Evolutionary conservation across 2,888 invertebrate species (phyloP), one percentile per base, ranked within the genome.

Genomic region (Euproctis similis): DNA sequence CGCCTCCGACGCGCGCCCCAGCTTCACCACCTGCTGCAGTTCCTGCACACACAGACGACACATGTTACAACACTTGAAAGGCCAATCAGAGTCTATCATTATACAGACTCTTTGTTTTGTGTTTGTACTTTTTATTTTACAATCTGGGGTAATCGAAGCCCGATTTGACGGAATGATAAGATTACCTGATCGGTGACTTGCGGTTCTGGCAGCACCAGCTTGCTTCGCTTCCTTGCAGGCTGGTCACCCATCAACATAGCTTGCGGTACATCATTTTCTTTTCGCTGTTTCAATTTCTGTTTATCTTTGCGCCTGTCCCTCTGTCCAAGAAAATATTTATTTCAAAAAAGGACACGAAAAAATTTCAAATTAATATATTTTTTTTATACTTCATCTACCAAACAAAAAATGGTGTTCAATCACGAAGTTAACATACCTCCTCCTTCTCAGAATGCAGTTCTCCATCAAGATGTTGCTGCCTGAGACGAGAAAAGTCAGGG

Each of bases 301-400:
- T 97, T 98, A 65, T 99, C 98, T 60, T 97, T 97, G 30, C 94
- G 92, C 7, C 98, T 88, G 59, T 97, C 97, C 44, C 92, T 89
- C 89, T 92, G 66, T 20, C 70, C 7, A 67, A 2, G n/a, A n/a
- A 55, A 59, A 30, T 37, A 43, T 36, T 22, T 8, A 24, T 24
- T 12, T n/a, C n/a, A n/a, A n/a, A n/a, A n/a, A n/a, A n/a, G n/a
- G n/a, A n/a, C n/a, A n/a, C n/a, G n/a, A n/a, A n/a, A n/a, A n/a
- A n/a, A n/a, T n/a, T n/a, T n/a, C n/a, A n/a, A n/a, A n/a, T n/a
- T n/a, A n/a, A n/a, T n/a, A n/a, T n/a, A n/a, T n/a, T n/a, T n/a
- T n/a, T n/a, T n/a, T n/a, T n/a, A n/a, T n/a, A n/a, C n/a, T n/a
- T n/a, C n/a, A n/a, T n/a, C n/a, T n/a, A n/a, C n/a, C n/a, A n/a